Percentiles rank a stretch among this genome's conserved stretches.
Conservation (phyloP, 2,797 vertebrate species). For the Coregonus sp. region DNA sequence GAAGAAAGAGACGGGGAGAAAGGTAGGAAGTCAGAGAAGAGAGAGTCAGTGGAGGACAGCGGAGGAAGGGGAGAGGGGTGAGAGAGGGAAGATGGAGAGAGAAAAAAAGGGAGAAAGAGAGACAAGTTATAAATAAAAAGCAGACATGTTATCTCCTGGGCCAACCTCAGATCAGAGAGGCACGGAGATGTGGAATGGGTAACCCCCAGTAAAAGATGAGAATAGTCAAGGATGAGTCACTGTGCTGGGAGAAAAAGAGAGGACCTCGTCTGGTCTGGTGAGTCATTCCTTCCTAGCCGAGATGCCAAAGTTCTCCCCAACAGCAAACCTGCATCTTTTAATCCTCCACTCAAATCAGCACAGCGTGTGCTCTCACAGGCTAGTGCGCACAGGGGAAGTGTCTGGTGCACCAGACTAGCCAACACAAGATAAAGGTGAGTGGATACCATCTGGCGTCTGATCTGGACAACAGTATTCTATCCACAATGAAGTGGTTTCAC, state of each 20-base stretch:
- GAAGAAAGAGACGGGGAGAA: neutral
- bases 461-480: neutral
- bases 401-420: neutral
- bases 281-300: conserved; percentile 76
- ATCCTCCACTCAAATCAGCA: conserved; percentile 54
- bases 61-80: neutral
- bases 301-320: conserved; percentile 67
- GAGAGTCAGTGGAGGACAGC: neutral
- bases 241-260: conserved; percentile 63
- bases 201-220: conserved; percentile 52
- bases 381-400: neutral
- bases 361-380: conserved; percentile 32
- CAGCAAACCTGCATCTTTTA: conserved; percentile 76
- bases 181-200: conserved; percentile 38
- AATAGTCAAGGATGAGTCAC: conserved; percentile 68
- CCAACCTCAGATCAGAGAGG: conserved; percentile 37
- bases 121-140: conserved; percentile 48
- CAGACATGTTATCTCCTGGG: conserved; percentile 39
- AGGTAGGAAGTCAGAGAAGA: neutral
- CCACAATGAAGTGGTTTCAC: neutral
- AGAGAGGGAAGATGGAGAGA: conserved; percentile 11
- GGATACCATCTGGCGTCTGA: neutral
- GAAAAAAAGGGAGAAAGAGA: conserved; percentile 25
- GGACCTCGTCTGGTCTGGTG: conserved; percentile 49
- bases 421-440: neutral